These are phyloP conservation scores for Mustelus asterias DNA, from an alignment of 2,113 vertebrate species.

Conservation along the genomic window DNA sequence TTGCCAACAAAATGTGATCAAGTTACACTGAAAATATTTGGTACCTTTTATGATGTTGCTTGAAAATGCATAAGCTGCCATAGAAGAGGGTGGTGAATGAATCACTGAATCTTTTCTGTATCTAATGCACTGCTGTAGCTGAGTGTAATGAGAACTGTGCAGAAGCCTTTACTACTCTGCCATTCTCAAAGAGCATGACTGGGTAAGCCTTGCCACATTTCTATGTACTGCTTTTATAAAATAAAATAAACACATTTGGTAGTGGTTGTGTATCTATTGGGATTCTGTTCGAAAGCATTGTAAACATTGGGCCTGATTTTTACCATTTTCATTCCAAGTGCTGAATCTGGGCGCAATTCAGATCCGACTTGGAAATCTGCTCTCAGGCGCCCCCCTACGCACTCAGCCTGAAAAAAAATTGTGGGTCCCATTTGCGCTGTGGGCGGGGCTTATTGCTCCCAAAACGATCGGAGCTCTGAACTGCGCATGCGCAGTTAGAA, in stretches of 20 bases:
- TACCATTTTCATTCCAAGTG: too few relatives aligned
- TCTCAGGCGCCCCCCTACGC: too few relatives aligned
- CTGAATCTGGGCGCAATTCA: too few relatives aligned
- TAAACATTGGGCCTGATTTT: background rate
- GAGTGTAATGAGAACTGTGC: constrained; percentile 14
- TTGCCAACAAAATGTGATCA: constrained; percentile 34
- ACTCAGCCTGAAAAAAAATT: too few relatives aligned
- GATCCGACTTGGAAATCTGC: too few relatives aligned
- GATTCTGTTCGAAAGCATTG: background rate
- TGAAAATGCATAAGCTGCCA: constrained; percentile 35
- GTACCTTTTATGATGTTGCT: constrained; percentile 23
- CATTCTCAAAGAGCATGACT: constrained; percentile 8
- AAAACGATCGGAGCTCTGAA: too few relatives aligned
- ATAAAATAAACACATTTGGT: constrained; percentile 23
- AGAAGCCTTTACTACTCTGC: constrained; percentile 21
- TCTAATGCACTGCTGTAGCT: constrained; percentile 30
- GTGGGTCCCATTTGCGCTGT: too few relatives aligned
- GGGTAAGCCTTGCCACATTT: constrained; percentile 17
- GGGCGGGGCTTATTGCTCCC: too few relatives aligned
- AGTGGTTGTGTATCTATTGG: background rate
- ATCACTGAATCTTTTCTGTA: background rate
- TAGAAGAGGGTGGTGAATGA: constrained; percentile 14
- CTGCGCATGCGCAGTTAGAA: too few relatives aligned
- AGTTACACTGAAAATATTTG: constrained; percentile 35
- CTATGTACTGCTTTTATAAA: constrained; percentile 29